Evolutionary conservation across 2,113 vertebrate genomes (phyloP), one percentile per base, ranked within the genome.

Genomic region (Malurus melanocephalus): DNA sequence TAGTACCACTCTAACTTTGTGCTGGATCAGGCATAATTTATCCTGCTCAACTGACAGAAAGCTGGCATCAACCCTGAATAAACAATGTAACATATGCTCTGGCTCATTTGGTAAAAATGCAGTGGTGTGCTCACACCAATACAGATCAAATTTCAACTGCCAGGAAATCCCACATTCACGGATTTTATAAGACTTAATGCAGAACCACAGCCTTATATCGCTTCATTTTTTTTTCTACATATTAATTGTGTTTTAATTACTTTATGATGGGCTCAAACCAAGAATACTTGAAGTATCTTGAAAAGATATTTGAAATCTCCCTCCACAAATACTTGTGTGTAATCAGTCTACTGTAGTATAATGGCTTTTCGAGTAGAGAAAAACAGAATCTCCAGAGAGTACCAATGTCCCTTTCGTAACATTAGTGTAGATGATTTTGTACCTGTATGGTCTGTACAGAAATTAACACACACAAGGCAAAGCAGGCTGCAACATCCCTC

Each of bases 21-120:
- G 80, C 45, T 84, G 66, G 73, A 91, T 89, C 40, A 56, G 57
- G 69, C 46, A 93, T 61, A 68, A 90, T 88, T 90, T 78, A 64
- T 67, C 40, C 73, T 55, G 32, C 40, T 72, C 80, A 73, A 46
- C 35, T 83, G 88, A 83, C 90, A 94, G 82, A 93, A 89, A 89
- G 43, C 72, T 83, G 79, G 83, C 90, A 88, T 52, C 86, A 86
- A 88, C 78, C 75, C 40, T 59, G 83, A 88, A 86, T 80, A 77
- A 89, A 92, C 79, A 87, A 55, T 76, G 69, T 52, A 94, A 91
- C 90, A 92, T 73, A 92, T 92, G 92, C 82, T 94, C 65, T 62
- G 80, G 80, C 56, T 88, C 77, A 91, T 93, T 93, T 12, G 30
- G 78, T 88, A 94, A 91, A 94, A 91, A 89, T 74, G 65, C 66